Conservation (phyloP, 2,797 vertebrate species). For the Ceyx erithaca region DNA sequence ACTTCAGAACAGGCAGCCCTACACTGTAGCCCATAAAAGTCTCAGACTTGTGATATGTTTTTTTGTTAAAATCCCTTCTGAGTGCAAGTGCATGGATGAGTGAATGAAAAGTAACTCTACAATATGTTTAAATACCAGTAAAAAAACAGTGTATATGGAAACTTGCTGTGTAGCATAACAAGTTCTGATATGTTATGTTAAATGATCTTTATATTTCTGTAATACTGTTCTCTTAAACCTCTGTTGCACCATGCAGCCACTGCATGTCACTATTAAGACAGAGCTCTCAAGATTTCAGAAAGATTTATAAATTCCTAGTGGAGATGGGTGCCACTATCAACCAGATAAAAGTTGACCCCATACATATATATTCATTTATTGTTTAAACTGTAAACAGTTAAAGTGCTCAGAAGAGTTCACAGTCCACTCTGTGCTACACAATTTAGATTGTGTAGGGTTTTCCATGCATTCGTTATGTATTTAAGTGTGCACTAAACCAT, state of each 20-base stretch:
- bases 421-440: conserved; percentile 10
- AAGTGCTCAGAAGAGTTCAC: conserved; percentile 26
- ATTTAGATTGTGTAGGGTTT: conserved; percentile 34
- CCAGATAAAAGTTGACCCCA: neutral
- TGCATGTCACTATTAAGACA: conserved; percentile 51
- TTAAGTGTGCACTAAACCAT: conserved; percentile 74
- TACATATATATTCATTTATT: neutral
- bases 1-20: neutral
- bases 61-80: neutral
- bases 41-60: neutral
- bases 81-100: neutral
- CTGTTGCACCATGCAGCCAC: conserved; percentile 22
- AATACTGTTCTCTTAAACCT: neutral
- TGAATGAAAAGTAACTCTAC: neutral
- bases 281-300: conserved; percentile 16
- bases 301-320: conserved; percentile 11
- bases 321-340: neutral
- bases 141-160: neutral
- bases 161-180: neutral
- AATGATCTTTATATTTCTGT: neutral
- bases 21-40: fast-evolving
- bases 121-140: neutral
- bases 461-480: conserved; percentile 62
- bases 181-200: neutral
- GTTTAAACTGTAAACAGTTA: conserved; percentile 41